phyloP scores from a whole-genome alignment of 1,140 invertebrate species.

The Camponotus pennsylvanicus region DNA sequence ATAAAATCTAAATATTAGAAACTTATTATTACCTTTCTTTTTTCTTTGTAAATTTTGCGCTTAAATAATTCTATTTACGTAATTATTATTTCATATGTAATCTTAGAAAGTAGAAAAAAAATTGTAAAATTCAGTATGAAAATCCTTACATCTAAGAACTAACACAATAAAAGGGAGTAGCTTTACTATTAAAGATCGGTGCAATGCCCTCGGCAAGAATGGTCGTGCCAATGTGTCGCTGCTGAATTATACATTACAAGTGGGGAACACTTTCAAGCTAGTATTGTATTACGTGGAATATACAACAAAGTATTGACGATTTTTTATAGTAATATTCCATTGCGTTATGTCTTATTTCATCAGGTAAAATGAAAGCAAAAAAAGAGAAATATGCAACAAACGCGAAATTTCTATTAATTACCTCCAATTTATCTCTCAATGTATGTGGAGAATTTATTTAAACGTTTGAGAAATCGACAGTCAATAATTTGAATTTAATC shows the following conservation, averaged over 20 bases:
- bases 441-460: too few relatives aligned
- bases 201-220: slow-evolving; percentile 71
- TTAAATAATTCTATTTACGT: not conserved
- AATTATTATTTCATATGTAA: not conserved
- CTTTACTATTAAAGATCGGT: slow-evolving; percentile 61
- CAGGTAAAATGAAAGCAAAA: not conserved
- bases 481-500: not conserved
- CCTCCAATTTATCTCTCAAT: not conserved
- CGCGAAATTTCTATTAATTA: not conserved
- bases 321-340: slow-evolving; percentile 22
- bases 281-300: not conserved
- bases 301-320: slow-evolving; percentile 23
- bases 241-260: slow-evolving; percentile 76
- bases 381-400: not conserved
- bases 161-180: slow-evolving; percentile 9
- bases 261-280: slow-evolving; percentile 56
- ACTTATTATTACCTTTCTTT: not conserved
- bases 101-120: not conserved
- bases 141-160: slow-evolving; percentile 16
- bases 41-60: not conserved
- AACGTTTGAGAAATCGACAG: not conserved
- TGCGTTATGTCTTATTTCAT: not conserved
- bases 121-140: too few relatives aligned
- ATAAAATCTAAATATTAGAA: too few relatives aligned
- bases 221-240: slow-evolving; percentile 66